Conservation (phyloP, 2,113 vertebrate species). For the Microcebus murinus region DNA sequence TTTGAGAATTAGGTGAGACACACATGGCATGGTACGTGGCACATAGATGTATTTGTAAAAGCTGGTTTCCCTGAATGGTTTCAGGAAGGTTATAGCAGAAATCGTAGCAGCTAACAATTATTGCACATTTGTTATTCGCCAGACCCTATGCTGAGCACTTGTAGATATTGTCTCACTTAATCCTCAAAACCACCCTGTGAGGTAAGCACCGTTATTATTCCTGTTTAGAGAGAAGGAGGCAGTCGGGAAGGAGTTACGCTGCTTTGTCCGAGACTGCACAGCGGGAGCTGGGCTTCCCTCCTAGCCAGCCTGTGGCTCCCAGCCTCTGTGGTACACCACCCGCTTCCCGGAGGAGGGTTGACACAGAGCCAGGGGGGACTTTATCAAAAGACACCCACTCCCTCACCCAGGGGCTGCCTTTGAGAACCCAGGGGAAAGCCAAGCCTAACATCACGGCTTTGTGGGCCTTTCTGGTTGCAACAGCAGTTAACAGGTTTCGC, state of each 20-base stretch:
- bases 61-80: not conserved
- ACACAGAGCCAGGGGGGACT: not conserved
- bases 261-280: not conserved
- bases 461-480: not conserved
- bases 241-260: not conserved
- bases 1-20: not conserved
- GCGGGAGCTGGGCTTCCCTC: not conserved
- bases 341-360: not conserved
- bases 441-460: not conserved
- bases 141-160: not conserved
- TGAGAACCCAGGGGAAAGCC: not conserved
- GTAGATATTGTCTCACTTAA: not conserved
- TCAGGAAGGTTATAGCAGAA: not conserved
- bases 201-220: not conserved
- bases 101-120: not conserved
- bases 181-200: not conserved
- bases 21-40: not conserved
- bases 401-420: not conserved
- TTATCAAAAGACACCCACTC: not conserved
- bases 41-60: not conserved
- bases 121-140: not conserved
- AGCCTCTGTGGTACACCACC: not conserved
- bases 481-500: not conserved
- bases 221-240: not conserved
- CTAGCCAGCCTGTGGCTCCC: not conserved